Percentiles rank a stretch among this genome's conserved stretches.
Evolutionary conservation across 2,797 vertebrate species (phyloP).

Genomic region (Poecilia gillii): DNA sequence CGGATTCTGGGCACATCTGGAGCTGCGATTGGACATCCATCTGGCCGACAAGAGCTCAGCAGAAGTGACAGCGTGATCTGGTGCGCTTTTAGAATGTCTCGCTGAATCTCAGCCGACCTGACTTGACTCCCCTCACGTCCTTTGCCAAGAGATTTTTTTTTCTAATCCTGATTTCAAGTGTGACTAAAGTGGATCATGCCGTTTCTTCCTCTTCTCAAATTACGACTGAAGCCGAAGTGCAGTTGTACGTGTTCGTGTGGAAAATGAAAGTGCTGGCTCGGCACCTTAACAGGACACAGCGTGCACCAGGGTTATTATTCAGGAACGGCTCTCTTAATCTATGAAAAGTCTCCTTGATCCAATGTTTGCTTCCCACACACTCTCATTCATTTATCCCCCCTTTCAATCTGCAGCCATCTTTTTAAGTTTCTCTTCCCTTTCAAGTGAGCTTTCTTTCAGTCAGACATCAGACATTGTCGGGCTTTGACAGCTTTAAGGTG

Average conservation of each 20-base stretch:
- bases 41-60: slow-evolving; percentile 50
- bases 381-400: slow-evolving; percentile 14
- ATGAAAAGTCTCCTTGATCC: slow-evolving; percentile 45
- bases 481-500: slow-evolving; percentile 24
- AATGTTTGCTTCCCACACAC: slow-evolving; percentile 38
- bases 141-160: slow-evolving; percentile 71
- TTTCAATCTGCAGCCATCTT: slow-evolving; percentile 17
- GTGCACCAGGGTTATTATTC: slow-evolving; percentile 45
- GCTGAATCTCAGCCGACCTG: slow-evolving; percentile 66
- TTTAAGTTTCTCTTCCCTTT: slow-evolving; percentile 8
- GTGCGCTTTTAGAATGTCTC: slow-evolving; percentile 52
- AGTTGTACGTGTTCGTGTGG: slow-evolving; percentile 52
- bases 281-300: slow-evolving; percentile 32
- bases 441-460: slow-evolving; percentile 25
- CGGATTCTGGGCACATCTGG: slow-evolving; percentile 70
- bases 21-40: slow-evolving; percentile 63
- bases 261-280: slow-evolving; percentile 51
- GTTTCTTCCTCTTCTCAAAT: slow-evolving; percentile 68
- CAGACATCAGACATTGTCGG: slow-evolving; percentile 4
- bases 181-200: slow-evolving; percentile 76
- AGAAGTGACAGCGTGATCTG: slow-evolving; percentile 46
- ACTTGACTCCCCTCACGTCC: slow-evolving; percentile 68
- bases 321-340: slow-evolving; percentile 50
- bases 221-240: slow-evolving; percentile 46
- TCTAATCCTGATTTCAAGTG: slow-evolving; percentile 76